Conservation (phyloP, 2,888 invertebrate genomes). For the Nysson spinosus region DNA sequence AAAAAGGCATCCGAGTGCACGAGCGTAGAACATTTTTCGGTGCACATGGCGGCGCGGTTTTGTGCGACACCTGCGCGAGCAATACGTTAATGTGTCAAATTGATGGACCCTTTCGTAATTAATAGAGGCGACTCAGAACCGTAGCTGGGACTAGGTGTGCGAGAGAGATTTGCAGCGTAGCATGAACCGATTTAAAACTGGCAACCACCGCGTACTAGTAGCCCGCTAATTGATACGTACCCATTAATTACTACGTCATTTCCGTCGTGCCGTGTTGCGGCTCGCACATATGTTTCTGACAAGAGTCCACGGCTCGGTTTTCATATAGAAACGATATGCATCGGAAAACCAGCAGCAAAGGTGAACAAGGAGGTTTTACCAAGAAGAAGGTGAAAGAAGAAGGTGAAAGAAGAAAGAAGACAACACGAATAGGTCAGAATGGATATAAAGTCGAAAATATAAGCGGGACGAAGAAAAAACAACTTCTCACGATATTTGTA, state of each 20-base stretch:
- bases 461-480: slow-evolving; percentile 2
- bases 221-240: slow-evolving; percentile 74
- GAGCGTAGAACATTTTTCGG: slow-evolving; percentile 56
- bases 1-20: slow-evolving; percentile 41
- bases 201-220: slow-evolving; percentile 62
- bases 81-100: slow-evolving; percentile 77
- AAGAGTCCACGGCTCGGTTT: slow-evolving; percentile 51
- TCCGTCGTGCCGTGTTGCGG: slow-evolving; percentile 70
- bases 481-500: slow-evolving; percentile 31
- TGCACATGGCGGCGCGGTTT: slow-evolving; percentile 58
- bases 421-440: background rate
- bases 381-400: background rate
- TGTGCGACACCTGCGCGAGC: slow-evolving; percentile 74
- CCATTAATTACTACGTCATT: slow-evolving; percentile 77
- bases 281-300: slow-evolving; percentile 72
- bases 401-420: background rate
- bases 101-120: slow-evolving; percentile 76
- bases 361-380: no score
- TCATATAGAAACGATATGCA: slow-evolving; percentile 10
- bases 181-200: slow-evolving; percentile 69
- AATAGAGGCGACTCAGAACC: slow-evolving; percentile 64
- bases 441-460: no score
- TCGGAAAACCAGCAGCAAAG: no score
- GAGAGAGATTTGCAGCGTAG: slow-evolving; percentile 53
- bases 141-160: slow-evolving; percentile 8